phyloP scores from a whole-genome alignment of 2,797 vertebrate species.

The Helicolenus hilgendorfi region DNA sequence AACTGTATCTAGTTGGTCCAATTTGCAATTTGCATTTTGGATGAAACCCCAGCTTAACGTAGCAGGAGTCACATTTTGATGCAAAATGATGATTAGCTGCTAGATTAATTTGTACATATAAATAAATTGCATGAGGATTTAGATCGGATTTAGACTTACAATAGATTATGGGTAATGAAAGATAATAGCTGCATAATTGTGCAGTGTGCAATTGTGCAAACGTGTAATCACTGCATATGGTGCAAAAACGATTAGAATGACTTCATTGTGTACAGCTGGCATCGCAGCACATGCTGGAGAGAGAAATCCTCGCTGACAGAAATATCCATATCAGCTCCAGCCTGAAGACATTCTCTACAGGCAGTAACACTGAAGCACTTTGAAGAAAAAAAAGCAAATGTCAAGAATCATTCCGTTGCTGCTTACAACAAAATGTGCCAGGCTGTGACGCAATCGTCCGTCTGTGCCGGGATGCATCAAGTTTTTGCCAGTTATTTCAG shows the following conservation, averaged over 20 bases:
- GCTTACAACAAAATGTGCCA: conserved; percentile 40
- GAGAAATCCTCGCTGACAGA: conserved; percentile 42
- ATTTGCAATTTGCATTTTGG: not conserved
- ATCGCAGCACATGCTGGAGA: conserved; percentile 6
- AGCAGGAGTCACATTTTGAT: conserved; percentile 52
- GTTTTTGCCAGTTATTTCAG: conserved; percentile 52
- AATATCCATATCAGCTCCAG: conserved; percentile 40
- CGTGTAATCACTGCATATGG: conserved; percentile 28
- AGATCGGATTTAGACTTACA: conserved; percentile 36
- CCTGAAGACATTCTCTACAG: conserved; percentile 30
- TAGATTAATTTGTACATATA: not conserved
- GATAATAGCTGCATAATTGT: conserved; percentile 13
- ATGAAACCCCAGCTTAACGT: not conserved
- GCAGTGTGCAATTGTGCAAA: conserved; percentile 25
- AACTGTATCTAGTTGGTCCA: not conserved
- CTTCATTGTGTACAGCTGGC: conserved; percentile 41
- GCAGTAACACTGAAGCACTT: conserved; percentile 12
- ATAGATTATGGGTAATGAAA: conserved; percentile 34
- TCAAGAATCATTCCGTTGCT: conserved; percentile 50
- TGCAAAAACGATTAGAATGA: conserved; percentile 29
- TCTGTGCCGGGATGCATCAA: conserved; percentile 37
- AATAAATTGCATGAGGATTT: not conserved
- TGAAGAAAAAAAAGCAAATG: conserved; percentile 24
- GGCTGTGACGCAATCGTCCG: conserved; percentile 47
- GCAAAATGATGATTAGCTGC: conserved; percentile 87